phyloP scores from a whole-genome alignment of 2,797 vertebrate genomes.

The Eulemur coronatus region DNA sequence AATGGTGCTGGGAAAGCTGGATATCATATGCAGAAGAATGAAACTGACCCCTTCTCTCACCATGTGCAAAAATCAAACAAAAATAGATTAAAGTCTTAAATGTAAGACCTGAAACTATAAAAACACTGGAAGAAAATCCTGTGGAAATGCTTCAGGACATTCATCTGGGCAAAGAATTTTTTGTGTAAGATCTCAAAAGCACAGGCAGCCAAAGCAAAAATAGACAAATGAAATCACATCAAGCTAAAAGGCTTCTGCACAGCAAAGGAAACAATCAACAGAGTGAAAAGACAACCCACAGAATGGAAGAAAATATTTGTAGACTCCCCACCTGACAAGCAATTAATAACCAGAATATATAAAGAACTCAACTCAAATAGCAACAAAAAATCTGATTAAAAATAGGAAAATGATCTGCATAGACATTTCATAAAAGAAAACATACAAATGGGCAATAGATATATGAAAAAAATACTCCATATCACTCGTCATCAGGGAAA shows the following conservation, averaged over 20 bases:
- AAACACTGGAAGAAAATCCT: not conserved
- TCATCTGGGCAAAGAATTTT: not conserved
- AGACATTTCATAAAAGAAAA: not conserved
- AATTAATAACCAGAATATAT: not conserved
- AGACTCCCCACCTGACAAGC: not conserved
- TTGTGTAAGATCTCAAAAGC: no score
- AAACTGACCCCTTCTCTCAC: no score
- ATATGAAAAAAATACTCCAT: not conserved
- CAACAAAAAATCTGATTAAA: not conserved
- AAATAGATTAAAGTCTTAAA: not conserved
- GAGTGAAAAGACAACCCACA: not conserved
- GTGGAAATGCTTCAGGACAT: not conserved
- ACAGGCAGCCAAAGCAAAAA: not conserved
- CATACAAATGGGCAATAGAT: not conserved
- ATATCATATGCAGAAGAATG: not conserved
- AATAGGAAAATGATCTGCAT: not conserved
- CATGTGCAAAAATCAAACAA: not conserved
- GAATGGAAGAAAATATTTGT: not conserved
- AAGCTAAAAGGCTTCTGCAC: not conserved
- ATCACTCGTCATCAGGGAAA: not conserved
- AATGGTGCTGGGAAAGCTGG: not conserved
- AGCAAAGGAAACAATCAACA: not conserved
- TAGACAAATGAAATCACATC: not conserved
- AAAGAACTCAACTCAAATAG: not conserved
- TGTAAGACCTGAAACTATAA: not conserved